A percentile compares a stretch with the other conserved stretches of the same genome.
Conservation (phyloP, 2,113 vertebrate genomes). For the Gambusia affinis region DNA sequence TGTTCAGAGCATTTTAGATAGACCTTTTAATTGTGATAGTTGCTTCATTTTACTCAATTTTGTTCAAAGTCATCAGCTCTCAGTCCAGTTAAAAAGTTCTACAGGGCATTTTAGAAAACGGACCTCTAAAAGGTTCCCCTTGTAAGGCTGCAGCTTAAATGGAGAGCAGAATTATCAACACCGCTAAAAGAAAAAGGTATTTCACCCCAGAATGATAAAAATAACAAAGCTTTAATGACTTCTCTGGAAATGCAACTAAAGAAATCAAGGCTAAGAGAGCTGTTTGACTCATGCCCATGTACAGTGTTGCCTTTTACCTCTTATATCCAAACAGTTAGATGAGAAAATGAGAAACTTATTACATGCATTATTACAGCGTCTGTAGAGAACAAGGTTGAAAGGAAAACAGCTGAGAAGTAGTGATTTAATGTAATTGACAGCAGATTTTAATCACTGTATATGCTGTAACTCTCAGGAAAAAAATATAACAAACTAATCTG, state of each 20-base stretch:
- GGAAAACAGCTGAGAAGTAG: slow-evolving; percentile 5
- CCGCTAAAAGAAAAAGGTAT: background rate
- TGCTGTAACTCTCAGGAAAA: slow-evolving; percentile 26
- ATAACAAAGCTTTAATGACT: background rate
- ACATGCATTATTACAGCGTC: background rate
- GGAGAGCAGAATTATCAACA: background rate
- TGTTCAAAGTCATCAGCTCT: background rate
- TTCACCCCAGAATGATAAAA: background rate
- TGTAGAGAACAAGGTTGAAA: background rate
- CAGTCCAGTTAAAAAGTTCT: no score
- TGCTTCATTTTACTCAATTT: background rate
- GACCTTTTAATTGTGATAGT: background rate
- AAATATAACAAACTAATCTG: slow-evolving; percentile 37
- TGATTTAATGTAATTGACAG: slow-evolving; percentile 29
- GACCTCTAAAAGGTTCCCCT: background rate
- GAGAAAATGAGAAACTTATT: slow-evolving; percentile 8
- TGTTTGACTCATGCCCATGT: background rate
- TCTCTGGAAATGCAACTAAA: background rate
- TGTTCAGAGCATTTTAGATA: background rate
- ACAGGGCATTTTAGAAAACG: background rate
- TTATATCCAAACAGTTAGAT: slow-evolving; percentile 7
- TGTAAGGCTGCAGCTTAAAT: background rate
- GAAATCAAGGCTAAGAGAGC: background rate
- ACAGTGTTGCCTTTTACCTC: background rate
- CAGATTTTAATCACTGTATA: slow-evolving; percentile 34